Evolutionary conservation across 2,888 invertebrate genomes (phyloP).

Genomic region (Drosophila nr. perissopoda): DNA sequence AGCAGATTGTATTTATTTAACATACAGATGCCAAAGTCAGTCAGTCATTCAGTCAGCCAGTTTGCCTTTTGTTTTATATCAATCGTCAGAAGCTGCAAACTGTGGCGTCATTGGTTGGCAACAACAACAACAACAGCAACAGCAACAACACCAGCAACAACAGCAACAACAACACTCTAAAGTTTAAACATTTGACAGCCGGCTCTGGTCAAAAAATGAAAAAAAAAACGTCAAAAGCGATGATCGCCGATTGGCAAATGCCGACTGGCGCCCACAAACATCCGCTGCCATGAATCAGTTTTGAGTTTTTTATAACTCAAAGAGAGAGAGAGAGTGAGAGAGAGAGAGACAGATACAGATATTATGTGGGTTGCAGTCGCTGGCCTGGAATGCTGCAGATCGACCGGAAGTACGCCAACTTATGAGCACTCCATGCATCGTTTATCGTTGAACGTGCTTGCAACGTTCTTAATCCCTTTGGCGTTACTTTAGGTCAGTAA

Average conservation of each 20-base stretch:
- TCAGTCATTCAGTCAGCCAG: conserved; percentile 42
- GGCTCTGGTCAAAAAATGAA: conserved; percentile 50
- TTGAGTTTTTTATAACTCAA: conserved; percentile 24
- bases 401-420: conserved; percentile 56
- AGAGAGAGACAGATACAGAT: neutral
- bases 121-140: neutral
- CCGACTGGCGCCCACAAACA: conserved; percentile 71
- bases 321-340: conserved; percentile 15
- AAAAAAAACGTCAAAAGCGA: conserved; percentile 46
- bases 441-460: conserved; percentile 11
- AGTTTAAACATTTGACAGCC: conserved; percentile 33
- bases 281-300: conserved; percentile 66
- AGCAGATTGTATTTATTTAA: conserved; percentile 23
- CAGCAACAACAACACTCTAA: conserved; percentile 5
- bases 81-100: conserved; percentile 54
- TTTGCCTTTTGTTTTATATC: conserved; percentile 62
- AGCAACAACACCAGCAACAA: neutral
- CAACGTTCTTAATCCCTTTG: conserved; percentile 55
- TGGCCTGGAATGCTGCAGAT: conserved; percentile 43
- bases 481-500: conserved; percentile 77
- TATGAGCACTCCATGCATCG: conserved; percentile 9
- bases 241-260: conserved; percentile 52
- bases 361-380: conserved; percentile 32
- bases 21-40: conserved; percentile 26
- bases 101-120: conserved; percentile 49